phyloP scores from a whole-genome alignment of 2,797 vertebrate species.

The Clarias laeviceps region DNA sequence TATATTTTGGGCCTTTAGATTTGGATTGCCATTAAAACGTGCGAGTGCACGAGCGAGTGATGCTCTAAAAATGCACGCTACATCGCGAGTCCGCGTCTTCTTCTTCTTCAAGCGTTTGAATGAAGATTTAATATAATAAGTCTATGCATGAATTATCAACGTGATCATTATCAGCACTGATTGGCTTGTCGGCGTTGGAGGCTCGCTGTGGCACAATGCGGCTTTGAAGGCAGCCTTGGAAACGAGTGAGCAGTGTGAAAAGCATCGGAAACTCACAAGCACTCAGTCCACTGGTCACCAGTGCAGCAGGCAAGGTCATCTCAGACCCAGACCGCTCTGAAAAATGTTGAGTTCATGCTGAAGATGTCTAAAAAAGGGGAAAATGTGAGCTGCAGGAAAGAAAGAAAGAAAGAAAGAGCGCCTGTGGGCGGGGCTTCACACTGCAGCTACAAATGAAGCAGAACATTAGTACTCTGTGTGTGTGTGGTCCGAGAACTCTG shows the following conservation, averaged over 20 bases:
- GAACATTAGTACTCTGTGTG: neutral
- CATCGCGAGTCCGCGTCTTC: neutral
- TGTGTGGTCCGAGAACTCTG: neutral
- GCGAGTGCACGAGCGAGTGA: neutral
- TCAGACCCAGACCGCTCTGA: neutral
- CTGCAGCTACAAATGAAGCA: slow-evolving; percentile 38
- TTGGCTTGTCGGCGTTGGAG: neutral
- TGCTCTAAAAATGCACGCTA: neutral
- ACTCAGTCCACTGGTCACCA: slow-evolving; percentile 36
- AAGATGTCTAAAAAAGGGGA: neutral
- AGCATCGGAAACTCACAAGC: slow-evolving; percentile 6
- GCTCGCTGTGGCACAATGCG: slow-evolving; percentile 20
- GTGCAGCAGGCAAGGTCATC: slow-evolving; percentile 35
- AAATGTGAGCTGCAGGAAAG: slow-evolving; percentile 21
- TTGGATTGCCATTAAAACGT: neutral
- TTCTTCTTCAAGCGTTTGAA: neutral
- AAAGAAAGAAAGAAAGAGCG: neutral
- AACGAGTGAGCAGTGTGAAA: neutral
- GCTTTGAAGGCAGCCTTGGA: slow-evolving; percentile 13
- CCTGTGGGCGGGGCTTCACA: slow-evolving; percentile 35
- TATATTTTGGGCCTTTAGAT: neutral
- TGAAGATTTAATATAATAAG: too few relatives aligned
- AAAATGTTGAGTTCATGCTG: neutral
- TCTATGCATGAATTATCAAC: neutral
- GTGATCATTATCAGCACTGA: neutral